Evolutionary conservation across 2,797 vertebrate genomes (phyloP).

Genomic region (Characodon lateralis): DNA sequence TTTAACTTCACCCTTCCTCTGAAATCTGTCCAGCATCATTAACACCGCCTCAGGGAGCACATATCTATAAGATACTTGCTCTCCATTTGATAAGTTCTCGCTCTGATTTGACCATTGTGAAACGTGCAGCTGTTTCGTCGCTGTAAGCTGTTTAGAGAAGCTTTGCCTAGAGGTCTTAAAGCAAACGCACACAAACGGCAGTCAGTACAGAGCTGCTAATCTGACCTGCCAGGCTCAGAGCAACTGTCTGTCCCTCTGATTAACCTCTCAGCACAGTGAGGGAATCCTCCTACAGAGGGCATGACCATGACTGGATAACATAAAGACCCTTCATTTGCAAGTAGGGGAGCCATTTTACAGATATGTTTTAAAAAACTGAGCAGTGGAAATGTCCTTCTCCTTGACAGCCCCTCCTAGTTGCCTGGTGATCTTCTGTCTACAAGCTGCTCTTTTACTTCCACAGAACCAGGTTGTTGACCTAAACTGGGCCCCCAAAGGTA

Average conservation of each 20-base stretch:
- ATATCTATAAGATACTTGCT: slow-evolving; percentile 24
- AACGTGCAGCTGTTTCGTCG: slow-evolving; percentile 73
- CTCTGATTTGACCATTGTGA: slow-evolving; percentile 64
- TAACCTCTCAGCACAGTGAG: slow-evolving; percentile 55
- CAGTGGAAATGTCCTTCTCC: neutral
- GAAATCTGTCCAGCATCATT: neutral
- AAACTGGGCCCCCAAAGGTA: slow-evolving; percentile 37
- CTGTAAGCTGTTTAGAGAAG: slow-evolving; percentile 76
- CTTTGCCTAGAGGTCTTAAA: slow-evolving; percentile 62
- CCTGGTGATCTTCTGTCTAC: slow-evolving; percentile 24
- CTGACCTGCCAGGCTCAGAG: slow-evolving; percentile 62
- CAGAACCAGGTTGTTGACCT: slow-evolving; percentile 66
- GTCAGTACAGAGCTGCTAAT: slow-evolving; percentile 68
- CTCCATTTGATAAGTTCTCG: slow-evolving; percentile 51
- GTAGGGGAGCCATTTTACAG: neutral
- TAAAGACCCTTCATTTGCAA: slow-evolving; percentile 17
- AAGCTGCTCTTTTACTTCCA: slow-evolving; percentile 27
- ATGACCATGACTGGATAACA: slow-evolving; percentile 22
- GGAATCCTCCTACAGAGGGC: slow-evolving; percentile 14
- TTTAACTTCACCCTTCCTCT: neutral
- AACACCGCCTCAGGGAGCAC: neutral
- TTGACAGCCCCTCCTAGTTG: neutral
- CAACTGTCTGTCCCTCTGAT: slow-evolving; percentile 75
- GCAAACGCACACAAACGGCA: slow-evolving; percentile 43
- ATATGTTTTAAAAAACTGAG: neutral